These are phyloP conservation scores for Sceloporus undulatus DNA, from an alignment of 2,113 vertebrate genomes.

Conservation along the genomic window DNA sequence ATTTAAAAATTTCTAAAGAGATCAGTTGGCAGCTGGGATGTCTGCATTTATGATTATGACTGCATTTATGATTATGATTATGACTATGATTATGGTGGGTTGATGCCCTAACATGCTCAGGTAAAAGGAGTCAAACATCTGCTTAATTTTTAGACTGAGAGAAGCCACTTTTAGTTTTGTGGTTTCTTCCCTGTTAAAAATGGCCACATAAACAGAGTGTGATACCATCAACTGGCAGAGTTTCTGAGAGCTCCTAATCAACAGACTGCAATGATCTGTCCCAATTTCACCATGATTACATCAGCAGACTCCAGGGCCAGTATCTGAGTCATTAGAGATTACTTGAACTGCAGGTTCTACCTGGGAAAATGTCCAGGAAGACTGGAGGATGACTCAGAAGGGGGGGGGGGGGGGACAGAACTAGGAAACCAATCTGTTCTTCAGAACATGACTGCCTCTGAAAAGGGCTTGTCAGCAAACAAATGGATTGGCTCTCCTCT, in stretches of 20 bases:
- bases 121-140: neutral
- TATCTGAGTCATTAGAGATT: slow-evolving; percentile 21
- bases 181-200: neutral
- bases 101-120: neutral
- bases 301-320: slow-evolving; percentile 26
- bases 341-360: slow-evolving; percentile 10
- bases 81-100: neutral
- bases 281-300: slow-evolving; percentile 28
- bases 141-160: neutral
- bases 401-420: neutral
- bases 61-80: no score
- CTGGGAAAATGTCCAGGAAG: neutral
- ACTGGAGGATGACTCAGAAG: neutral
- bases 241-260: neutral
- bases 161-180: neutral
- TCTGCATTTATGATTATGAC: neutral
- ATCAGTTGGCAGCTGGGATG: neutral
- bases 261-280: slow-evolving; percentile 11
- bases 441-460: neutral
- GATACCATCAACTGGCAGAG: neutral
- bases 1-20: neutral
- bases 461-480: neutral
- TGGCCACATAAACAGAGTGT: neutral
- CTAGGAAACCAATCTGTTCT: neutral
- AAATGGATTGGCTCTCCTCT: neutral